Evolutionary conservation across 2,888 invertebrate genomes (phyloP), one percentile per base, ranked within the genome.

Genomic region (Clepsis dumicolana): DNA sequence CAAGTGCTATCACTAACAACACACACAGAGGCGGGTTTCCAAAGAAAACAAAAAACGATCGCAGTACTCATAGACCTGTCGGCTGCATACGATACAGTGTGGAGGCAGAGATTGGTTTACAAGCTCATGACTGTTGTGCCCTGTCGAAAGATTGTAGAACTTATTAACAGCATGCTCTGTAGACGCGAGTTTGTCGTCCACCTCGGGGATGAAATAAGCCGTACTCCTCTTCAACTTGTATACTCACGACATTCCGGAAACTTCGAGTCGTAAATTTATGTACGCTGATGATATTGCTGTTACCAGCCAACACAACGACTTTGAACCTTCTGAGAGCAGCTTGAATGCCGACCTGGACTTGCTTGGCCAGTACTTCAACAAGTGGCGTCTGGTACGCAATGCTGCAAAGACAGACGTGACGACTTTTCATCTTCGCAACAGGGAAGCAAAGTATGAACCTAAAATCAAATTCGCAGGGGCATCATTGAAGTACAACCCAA

Each of bases 11-110:
- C 48, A 3, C 10, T 48, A 8, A 48, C 48, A 8, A 48, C 48
- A 2, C 48, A 48, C 21, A 48, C 21, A 4, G 48, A 48, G 8
- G 10, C 48, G 4, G 48, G 48, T 7, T 48, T 53, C 27, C 53
- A 53, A n/a, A 53, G 12, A 14, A 53, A 53, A 4, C 24, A 27
- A 8, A 53, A 27, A 8, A 53, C 53, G 8, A 24, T 53, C 4
- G 53, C 53, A n/a, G 53, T 53, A 27, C 16, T 53, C n/a, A 53
- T 53, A 27, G 53, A 53, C 27, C 27, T 53, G 5, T 27, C 53
- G 14, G 25, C 53, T 5, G 53, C 53, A 27, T 53, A 53, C n/a
- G 53, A 53, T 8, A 53, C 53, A 4, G 53, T 53, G 2, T 53
- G 53, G 53, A 48, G 21, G 48, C 48, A 48, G 8, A 21, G 48